These are phyloP conservation scores for Ferdinandea cuprea DNA, from an alignment of 2,888 invertebrate genomes.

Conservation along the genomic window DNA sequence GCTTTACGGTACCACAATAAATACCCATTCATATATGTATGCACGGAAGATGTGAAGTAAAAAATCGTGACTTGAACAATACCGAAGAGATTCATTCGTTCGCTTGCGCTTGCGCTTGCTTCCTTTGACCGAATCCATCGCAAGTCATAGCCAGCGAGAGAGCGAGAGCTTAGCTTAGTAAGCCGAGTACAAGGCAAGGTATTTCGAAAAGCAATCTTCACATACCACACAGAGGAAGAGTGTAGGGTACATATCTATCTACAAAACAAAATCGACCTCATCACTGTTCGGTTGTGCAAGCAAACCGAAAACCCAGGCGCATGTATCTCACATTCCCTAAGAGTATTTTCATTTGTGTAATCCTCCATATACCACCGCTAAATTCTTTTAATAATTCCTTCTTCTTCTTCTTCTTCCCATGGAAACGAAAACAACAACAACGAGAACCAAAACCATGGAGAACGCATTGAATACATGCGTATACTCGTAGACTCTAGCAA, in stretches of 20 bases:
- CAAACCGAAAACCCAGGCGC: slow-evolving; percentile 45
- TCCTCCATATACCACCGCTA: slow-evolving; percentile 65
- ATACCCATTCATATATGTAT: slow-evolving; percentile 47
- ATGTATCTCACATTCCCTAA: slow-evolving; percentile 70
- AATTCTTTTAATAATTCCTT: slow-evolving; percentile 74
- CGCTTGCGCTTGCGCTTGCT: slow-evolving; percentile 37
- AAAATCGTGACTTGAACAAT: slow-evolving; percentile 82
- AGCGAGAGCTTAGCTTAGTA: too few species aligned
- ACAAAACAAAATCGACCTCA: slow-evolving; percentile 73
- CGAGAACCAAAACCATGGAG: slow-evolving; percentile 4
- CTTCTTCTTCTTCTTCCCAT: slow-evolving; percentile 50
- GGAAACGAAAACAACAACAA: slow-evolving; percentile 12
- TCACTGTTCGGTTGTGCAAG: slow-evolving; percentile 63
- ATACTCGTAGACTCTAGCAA: slow-evolving; percentile 60
- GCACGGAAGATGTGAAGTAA: slow-evolving; percentile 72
- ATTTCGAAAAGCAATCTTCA: slow-evolving; percentile 70
- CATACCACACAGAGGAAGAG: slow-evolving; percentile 63
- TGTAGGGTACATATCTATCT: slow-evolving; percentile 12
- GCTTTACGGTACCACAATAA: slow-evolving; percentile 54
- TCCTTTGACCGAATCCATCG: slow-evolving; percentile 68
- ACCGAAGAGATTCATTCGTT: slow-evolving; percentile 80
- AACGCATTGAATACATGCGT: slow-evolving; percentile 72
- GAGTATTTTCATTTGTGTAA: slow-evolving; percentile 50
- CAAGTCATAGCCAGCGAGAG: slow-evolving; percentile 66
- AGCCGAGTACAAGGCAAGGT: slow-evolving; percentile 48